These are phyloP conservation scores for Aphyosemion australe DNA, from an alignment of 2,113 vertebrate species.

Conservation along the genomic window DNA sequence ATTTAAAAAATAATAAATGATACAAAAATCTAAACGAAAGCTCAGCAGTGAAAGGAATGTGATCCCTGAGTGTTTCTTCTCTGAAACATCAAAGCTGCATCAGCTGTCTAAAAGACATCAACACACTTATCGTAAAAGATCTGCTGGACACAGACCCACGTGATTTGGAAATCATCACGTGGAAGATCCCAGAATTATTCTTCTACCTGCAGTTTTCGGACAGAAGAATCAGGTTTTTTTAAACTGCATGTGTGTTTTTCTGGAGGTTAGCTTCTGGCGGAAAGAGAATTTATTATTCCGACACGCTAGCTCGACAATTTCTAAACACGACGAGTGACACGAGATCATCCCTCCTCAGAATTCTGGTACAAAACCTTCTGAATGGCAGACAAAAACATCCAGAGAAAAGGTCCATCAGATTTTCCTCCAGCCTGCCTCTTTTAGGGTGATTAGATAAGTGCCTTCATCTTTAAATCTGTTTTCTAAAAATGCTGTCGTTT, in stretches of 20 bases:
- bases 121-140: constrained; percentile 39
- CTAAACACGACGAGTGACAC: constrained; percentile 34
- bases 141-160: constrained; percentile 32
- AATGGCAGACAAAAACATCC: constrained; percentile 29
- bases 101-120: constrained; percentile 62
- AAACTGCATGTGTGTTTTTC: constrained; percentile 48
- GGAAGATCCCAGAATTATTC: constrained; percentile 32
- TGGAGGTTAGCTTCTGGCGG: constrained; percentile 54
- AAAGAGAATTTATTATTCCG: constrained; percentile 45
- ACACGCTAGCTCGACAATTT: constrained; percentile 42
- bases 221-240: constrained; percentile 14
- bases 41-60: constrained; percentile 10
- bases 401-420: constrained; percentile 35
- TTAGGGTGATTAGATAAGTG: constrained; percentile 55
- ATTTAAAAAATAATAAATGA: not conserved
- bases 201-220: constrained; percentile 21
- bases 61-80: constrained; percentile 41
- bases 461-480: constrained; percentile 62
- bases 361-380: constrained; percentile 8
- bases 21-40: too few relatives aligned
- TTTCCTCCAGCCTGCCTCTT: constrained; percentile 35
- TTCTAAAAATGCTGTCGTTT: constrained; percentile 62
- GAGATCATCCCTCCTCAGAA: constrained; percentile 2
- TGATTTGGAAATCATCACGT: not conserved
- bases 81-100: constrained; percentile 63